These are phyloP conservation scores for Drosophila algonquin DNA, from an alignment of 2,888 invertebrate genomes.

Conservation along the genomic window DNA sequence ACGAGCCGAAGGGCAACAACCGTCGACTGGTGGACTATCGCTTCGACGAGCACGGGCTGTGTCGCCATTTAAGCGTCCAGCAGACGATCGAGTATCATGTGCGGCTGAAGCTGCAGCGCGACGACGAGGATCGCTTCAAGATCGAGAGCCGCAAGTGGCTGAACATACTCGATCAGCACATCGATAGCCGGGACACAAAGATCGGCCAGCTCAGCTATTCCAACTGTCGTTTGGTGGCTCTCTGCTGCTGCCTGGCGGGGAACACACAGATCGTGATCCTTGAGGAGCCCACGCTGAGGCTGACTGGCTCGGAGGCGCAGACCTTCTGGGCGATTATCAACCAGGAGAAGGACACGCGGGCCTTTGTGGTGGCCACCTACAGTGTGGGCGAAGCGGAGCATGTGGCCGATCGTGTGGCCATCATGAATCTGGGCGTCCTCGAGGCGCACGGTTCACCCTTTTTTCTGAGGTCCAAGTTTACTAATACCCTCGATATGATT, in stretches of 20 bases:
- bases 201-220: constrained; percentile 87
- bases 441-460: constrained; percentile 92
- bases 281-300: constrained; percentile 72
- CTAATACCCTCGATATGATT: constrained; percentile 90
- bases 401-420: constrained; percentile 93
- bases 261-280: constrained; percentile 85
- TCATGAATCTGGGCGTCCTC: constrained; percentile 90
- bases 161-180: constrained; percentile 86
- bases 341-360: constrained; percentile 88
- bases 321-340: constrained; percentile 92
- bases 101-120: constrained; percentile 86
- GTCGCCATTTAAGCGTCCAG: constrained; percentile 90
- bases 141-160: constrained; percentile 87
- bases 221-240: constrained; percentile 89
- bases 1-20: constrained; percentile 85
- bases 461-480: constrained; percentile 91
- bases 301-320: constrained; percentile 90
- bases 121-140: constrained; percentile 84
- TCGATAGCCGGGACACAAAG: constrained; percentile 85
- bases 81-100: constrained; percentile 93
- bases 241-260: constrained; percentile 90
- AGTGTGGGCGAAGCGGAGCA: constrained; percentile 95
- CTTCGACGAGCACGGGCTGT: constrained; percentile 92
- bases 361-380: constrained; percentile 91
- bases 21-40: constrained; percentile 89